Evolutionary conservation across 2,113 vertebrate genomes (phyloP).

Genomic region (Theropithecus gelada): DNA sequence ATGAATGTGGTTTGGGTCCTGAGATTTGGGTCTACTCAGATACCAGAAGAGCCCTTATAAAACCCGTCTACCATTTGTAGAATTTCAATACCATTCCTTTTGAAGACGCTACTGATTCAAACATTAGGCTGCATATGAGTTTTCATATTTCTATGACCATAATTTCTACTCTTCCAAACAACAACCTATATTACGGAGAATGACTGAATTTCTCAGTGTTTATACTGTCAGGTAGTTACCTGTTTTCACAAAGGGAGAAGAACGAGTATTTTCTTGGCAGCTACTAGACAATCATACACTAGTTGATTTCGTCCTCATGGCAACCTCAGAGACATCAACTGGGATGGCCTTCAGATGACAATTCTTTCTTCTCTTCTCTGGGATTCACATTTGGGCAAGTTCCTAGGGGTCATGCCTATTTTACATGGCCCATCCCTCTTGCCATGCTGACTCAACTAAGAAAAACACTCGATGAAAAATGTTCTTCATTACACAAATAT

Average conservation of each 20-base stretch:
- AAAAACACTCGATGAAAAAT: neutral
- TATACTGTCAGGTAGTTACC: neutral
- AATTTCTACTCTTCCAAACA: neutral
- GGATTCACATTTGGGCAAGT: neutral
- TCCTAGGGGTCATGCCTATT: neutral
- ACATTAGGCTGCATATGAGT: neutral
- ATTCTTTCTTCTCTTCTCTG: neutral
- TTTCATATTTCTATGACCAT: neutral
- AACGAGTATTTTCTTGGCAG: neutral
- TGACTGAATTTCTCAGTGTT: neutral
- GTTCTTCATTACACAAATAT: neutral
- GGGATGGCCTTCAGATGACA: neutral
- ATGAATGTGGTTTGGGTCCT: neutral
- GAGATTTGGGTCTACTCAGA: neutral
- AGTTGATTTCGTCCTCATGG: neutral
- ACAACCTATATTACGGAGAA: neutral
- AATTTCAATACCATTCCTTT: neutral
- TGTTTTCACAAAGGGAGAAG: neutral
- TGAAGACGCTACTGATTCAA: neutral
- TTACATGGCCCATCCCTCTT: neutral
- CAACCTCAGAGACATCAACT: neutral
- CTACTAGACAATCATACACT: neutral
- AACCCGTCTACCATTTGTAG: neutral
- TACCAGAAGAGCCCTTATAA: neutral
- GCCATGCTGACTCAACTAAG: neutral